Evolutionary conservation across 1,140 invertebrate species (phyloP).

Genomic region (Hypothenemus hampei): DNA sequence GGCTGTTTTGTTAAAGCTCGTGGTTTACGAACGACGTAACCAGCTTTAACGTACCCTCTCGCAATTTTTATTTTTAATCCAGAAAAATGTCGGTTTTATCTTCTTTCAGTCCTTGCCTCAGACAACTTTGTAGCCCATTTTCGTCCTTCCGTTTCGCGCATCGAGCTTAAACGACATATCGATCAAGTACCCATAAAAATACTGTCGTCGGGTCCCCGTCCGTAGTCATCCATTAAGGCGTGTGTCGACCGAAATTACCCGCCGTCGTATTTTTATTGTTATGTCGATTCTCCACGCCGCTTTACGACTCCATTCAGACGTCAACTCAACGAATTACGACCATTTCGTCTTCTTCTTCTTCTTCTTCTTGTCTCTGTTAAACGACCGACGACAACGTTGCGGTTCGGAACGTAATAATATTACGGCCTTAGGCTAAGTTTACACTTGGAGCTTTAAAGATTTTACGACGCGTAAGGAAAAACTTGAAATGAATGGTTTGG

Average conservation of each 20-base stretch:
- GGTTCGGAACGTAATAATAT: too few species aligned
- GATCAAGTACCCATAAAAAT: neutral
- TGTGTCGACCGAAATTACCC: slow-evolving; percentile 17
- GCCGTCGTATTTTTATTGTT: slow-evolving; percentile 20
- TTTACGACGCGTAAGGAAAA: too few species aligned
- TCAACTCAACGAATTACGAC: too few species aligned
- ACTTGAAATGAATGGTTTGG: too few species aligned
- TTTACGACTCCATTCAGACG: slow-evolving; percentile 23
- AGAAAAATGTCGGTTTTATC: neutral
- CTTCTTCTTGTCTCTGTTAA: too few species aligned
- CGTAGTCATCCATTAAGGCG: slow-evolving; percentile 5
- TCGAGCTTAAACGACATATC: neutral
- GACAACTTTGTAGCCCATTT: neutral
- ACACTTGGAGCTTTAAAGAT: too few species aligned
- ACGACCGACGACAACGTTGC: too few species aligned
- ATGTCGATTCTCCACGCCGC: slow-evolving; percentile 12
- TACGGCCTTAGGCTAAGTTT: too few species aligned
- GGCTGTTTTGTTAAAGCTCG: neutral
- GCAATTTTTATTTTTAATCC: neutral
- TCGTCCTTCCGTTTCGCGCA: neutral
- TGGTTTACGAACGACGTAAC: neutral
- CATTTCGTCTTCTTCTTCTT: too few species aligned
- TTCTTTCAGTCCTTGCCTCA: neutral
- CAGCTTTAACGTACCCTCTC: too few species aligned
- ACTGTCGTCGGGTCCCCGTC: slow-evolving; percentile 1